Evolutionary conservation across 1,140 invertebrate species (phyloP), one percentile per base, ranked within the genome.

Genomic region (Penaeus chinensis): DNA sequence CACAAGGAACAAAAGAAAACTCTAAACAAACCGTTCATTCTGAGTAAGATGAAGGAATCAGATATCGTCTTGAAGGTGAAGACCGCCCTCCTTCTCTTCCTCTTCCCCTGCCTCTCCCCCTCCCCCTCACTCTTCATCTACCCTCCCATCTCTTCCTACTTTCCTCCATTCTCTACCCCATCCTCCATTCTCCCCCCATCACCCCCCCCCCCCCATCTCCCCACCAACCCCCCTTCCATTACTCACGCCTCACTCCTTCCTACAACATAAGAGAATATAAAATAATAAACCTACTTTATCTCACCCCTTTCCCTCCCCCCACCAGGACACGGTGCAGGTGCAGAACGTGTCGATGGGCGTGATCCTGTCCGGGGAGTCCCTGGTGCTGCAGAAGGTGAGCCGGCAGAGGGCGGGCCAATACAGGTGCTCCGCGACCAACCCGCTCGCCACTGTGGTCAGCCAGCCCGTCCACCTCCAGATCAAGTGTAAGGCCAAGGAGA

Each of bases 371-470:
- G 95, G 95, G 92, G 94, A 95, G 90, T 94, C 94, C 89, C 92
- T 95, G 69, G 94, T 95, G 20, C 92, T 95, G 79, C 94, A 95
- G 91, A 94, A 93, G 90, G 94, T 95, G 82, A 94, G 93, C 19
- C 92, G 94, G 89, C 92, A 92, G 71, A 93, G 93, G 83, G 93
- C 94, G 4, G 95, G 95, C 13, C 94, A 94, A 90, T 98, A 98
- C 92, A 96, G 93, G 32, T 95, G 95, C 90, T 92, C 93, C 11
- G 94, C 94, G n/a, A 92, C 92, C 69, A 95, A 95, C 91, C 89
- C 91, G 60, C 92, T 94, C 90, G 93, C 93, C 37, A 93, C 94
- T 89, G 93, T 93, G 8, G 90, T 91, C 69, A 94, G 94, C 91
- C 78, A 85, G 42, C 79, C 86, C 32, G 89, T 91, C 77, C 77